Evolutionary conservation across 2,888 invertebrate species (phyloP).

Genomic region (Aricia artaxerxes): DNA sequence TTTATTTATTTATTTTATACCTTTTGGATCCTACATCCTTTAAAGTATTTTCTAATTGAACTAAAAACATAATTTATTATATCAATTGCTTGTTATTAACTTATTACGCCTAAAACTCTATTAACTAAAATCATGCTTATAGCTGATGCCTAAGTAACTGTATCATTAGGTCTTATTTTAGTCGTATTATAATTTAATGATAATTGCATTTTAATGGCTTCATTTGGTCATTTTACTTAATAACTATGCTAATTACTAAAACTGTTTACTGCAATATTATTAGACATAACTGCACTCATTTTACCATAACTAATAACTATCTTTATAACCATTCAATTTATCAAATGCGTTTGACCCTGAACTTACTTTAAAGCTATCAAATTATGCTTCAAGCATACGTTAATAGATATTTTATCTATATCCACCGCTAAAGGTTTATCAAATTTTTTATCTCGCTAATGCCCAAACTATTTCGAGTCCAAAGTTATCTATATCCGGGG

Average conservation of each 20-base stretch:
- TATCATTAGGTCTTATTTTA: not conserved
- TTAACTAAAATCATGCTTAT: not conserved
- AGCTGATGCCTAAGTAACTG: not conserved
- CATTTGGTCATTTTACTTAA: not conserved
- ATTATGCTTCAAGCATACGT: not conserved
- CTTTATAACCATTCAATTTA: not conserved
- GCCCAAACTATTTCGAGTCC: conserved; percentile 62
- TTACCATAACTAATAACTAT: not conserved
- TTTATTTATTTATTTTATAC: too few species aligned
- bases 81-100: too few species aligned
- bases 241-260: not conserved
- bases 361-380: not conserved
- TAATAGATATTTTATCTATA: conserved; percentile 33
- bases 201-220: not conserved
- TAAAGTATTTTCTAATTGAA: too few species aligned
- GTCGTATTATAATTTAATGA: not conserved
- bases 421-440: conserved; percentile 37
- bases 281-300: not conserved
- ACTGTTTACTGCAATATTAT: not conserved
- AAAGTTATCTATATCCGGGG: conserved; percentile 72
- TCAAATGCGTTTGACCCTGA: conserved; percentile 2
- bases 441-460: conserved; percentile 55
- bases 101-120: not conserved
- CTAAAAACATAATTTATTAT: too few species aligned
- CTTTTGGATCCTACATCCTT: too few species aligned